Base-by-base conservation (phyloP, 2,797 vertebrate genomes). In the Oreochromis mossambicus region DNA sequence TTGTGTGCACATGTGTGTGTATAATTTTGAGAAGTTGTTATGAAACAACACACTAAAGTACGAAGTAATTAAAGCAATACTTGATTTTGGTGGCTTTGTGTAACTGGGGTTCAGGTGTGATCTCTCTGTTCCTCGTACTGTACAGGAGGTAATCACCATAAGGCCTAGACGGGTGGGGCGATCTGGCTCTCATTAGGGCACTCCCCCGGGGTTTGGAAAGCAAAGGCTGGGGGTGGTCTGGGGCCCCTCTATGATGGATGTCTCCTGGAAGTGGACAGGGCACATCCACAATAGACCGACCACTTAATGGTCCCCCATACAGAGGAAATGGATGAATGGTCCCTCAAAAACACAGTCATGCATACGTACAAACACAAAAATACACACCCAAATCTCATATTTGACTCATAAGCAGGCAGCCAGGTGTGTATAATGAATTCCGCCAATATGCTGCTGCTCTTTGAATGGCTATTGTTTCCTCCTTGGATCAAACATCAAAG, bases 251-350 rank as follows among this genome's bases (percentile, higher is more conserved):
- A 92, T 97, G 96, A 97, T 97, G 95, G 95, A 97, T 97, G 95
- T 95, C 92, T 95, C 92, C 92, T 94, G 95, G 94, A 96, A 96
- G 94, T 96, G 96, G 95, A 96, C 95, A 94, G 94, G 92, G 96
- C 96, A 95, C 86, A 86, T 87, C 89, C 91, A 95, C 95, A 96
- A 96, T 95, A 92, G 94, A 91, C 89, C 77, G 84, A 88, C 85
- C 92, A 92, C 86, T 88, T 95, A 96, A 96, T 95, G 92, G 88
- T 93, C 90, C 91, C 92, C 85, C 92, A 82, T 82, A 90, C 88
- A 88, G 89, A 87, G 85, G 90, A 94, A 96, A 95, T 89, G 92
- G 93, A 94, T 94, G 94, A 93, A 88, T 82, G 85, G 79, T 68
- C 85, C 81, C 85, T 86, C 63, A 85, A 82, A 83, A 92, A 89